Base-by-base conservation (phyloP, 1,140 invertebrate species). In the Drosophila tristis region DNA sequence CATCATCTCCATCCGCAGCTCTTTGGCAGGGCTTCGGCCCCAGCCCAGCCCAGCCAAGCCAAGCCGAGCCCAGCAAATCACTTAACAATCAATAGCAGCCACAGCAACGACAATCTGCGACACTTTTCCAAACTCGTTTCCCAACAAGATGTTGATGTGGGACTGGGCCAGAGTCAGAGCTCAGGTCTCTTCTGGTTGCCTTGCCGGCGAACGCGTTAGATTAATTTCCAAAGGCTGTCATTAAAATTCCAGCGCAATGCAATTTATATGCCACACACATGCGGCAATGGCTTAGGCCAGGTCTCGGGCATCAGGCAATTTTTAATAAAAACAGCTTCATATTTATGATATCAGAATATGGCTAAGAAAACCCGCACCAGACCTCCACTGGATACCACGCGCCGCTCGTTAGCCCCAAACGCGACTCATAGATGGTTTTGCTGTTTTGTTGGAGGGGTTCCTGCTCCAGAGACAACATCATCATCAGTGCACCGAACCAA, bases 171-270 rank as follows among this genome's bases (percentile, higher is more conserved):
- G 56, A 61, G 45, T 31, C 75, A 76, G 63, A 61, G 57, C 47
- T 56, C 71, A 50, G 54, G 49, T 35, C 48, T 59, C 61, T 75
- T 75, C 71, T 66, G 72, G 66, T 42, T 15, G 55, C 63, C 51
- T 57, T 13, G 55, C 63, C 51, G 80, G 61, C 79, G 65, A 81
- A 60, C 80, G 84, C 64, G 85, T 89, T 89, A 89, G 84, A 89
- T 89, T 89, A 87, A 87, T 87, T 87, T 87, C 79, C 84, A 87
- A 89, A 87, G 84, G 84, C 84, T 87, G 84, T 87, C 84, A 87
- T 87, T 87, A 87, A 87, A 87, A 87, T 87, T 87, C 84, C 84
- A 87, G 62, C 80, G 79, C 71, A 78, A 77, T 84, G 84, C 84
- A 87, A 87, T 87, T 87, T 89, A 89, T 89, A 79, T 84, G 84